Base-by-base conservation (phyloP, 1,140 invertebrate species). In the Drosophila simulans region DNA sequence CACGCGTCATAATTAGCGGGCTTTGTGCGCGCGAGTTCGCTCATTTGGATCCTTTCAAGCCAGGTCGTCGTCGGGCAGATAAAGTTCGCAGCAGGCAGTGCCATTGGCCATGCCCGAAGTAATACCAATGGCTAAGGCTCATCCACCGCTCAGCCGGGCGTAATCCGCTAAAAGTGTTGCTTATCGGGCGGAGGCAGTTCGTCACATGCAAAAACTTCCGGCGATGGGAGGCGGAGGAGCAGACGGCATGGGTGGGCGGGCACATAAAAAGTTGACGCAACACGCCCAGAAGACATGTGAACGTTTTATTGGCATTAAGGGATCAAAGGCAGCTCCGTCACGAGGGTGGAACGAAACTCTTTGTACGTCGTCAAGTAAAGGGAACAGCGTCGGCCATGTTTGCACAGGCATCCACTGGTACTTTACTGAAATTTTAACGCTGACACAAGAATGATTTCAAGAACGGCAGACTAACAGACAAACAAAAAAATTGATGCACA, bases 221-320 rank as follows among this genome's bases (percentile, higher is more conserved):
- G 25, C 22, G 48, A 49, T 34, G 25, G 42, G 20, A 10, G 11
- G 34, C 22, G 31, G n/a, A 11, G 11, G 35, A 12, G 35, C 27
- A 27, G 27, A 27, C 27, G 35, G 10, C 35, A 37, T 12, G 35
- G 11, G 35, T 22, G 35, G 12, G 11, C 12, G 13, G 34, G 42
- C 63, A 58, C 58, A 88, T 88, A 75, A 86, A 86, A 88, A 86
- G 51, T 65, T 86, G 83, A 79, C 83, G 80, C 83, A 83, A 81
- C 81, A 84, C 77, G 81, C 71, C 59, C 78, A 66, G 63, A 80
- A 86, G 82, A 88, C 83, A 86, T 86, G 84, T 82, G 80, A 88
- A 88, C 84, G 84, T 89, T 88, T 88, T 88, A 88, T 89, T 88
- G 84, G 84, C 72, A 89, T 89, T 88, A 88, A 84, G 84, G 84